Base-by-base conservation (phyloP, 1,140 invertebrate species). In the Cherax destructor region DNA sequence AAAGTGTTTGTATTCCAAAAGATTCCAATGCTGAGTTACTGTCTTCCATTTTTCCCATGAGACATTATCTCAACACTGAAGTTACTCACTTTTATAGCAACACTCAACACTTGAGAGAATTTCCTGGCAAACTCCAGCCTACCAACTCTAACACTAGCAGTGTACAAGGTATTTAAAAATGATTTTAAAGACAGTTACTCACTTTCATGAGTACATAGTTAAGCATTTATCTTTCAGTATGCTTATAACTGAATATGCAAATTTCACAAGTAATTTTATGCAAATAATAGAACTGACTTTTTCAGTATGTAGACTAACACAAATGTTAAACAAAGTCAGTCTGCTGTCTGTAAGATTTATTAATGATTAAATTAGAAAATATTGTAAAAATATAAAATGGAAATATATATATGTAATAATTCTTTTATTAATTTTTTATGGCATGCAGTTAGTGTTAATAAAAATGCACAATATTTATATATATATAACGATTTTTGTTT, bases 401-500 rank as follows among this genome's bases (percentile, higher is more conserved):
- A 11, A 21, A 74, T 74, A 30, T 24, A 74, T 74, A 21, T 74
- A 74, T 74, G n/a, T 21, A 74, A 30, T 11, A 10, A 3, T 24
- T 74, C 69, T 74, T 74, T 74, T 74, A 30, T 74, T 9, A 74
- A 11, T 6, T 74, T 69, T 69, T 69, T 10, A 74, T 74, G 69
- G 7, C n/a, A 74, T 74, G 69, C n/a, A 74, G 24, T 74, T 74
- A 74, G n/a, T 74, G n/a, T 74, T 74, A 74, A 74, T 74, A 74
- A 74, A 74, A 74, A 74, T 30, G 69, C 69, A 74, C 69, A 74
- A 74, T 74, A 74, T 74, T 21, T 65, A 65, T 65, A 65, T 65
- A 65, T 74, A 30, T 74, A 30, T 30, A 30, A 30, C 30, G 6
- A 7, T 74, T 74, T 74, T 5, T 9, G 7, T 74, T 74, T 65